Conservation (phyloP, 2,113 vertebrate genomes). For the Mus spicilegus region DNA sequence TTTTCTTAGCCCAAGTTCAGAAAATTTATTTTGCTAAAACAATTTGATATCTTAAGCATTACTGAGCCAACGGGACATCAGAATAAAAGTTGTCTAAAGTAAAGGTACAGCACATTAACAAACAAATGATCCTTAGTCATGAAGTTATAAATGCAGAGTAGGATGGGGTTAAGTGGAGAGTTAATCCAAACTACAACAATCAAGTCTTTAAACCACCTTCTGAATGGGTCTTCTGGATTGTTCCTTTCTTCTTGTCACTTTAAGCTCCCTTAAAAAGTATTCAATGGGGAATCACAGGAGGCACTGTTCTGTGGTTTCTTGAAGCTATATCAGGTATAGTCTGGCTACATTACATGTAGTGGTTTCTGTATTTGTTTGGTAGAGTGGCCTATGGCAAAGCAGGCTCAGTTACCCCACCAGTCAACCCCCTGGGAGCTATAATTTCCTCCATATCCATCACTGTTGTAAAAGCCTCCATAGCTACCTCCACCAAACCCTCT, state of each 20-base stretch:
- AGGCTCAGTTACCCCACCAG: constrained; percentile 84
- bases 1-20: neutral
- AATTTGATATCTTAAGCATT: constrained; percentile 97
- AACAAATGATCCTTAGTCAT: constrained; percentile 98
- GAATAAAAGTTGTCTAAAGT: constrained; percentile 97
- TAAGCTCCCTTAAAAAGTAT: constrained; percentile 91
- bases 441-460: constrained; percentile 96
- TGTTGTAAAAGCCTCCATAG: constrained; percentile 97
- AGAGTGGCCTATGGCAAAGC: constrained; percentile 90
- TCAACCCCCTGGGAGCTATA: constrained; percentile 97
- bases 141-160: constrained; percentile 93
- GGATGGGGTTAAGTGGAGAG: constrained; percentile 89
- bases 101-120: constrained; percentile 99
- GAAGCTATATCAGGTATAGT: constrained; percentile 99
- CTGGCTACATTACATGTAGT: constrained; percentile 99
- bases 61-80: constrained; percentile 97
- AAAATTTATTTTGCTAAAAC: constrained; percentile 93
- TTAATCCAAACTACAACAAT: constrained; percentile 95
- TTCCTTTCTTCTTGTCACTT: constrained; percentile 89
- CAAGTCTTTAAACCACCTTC: constrained; percentile 91
- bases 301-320: constrained; percentile 99
- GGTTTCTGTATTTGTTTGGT: constrained; percentile 94
- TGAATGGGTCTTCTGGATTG: constrained; percentile 88
- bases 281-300: constrained; percentile 97
- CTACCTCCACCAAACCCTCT: constrained; percentile 95